A percentile compares a stretch with the other conserved stretches of the same genome.
Evolutionary conservation across 2,888 invertebrate genomes (phyloP).

Genomic region (Caprella mutica): DNA sequence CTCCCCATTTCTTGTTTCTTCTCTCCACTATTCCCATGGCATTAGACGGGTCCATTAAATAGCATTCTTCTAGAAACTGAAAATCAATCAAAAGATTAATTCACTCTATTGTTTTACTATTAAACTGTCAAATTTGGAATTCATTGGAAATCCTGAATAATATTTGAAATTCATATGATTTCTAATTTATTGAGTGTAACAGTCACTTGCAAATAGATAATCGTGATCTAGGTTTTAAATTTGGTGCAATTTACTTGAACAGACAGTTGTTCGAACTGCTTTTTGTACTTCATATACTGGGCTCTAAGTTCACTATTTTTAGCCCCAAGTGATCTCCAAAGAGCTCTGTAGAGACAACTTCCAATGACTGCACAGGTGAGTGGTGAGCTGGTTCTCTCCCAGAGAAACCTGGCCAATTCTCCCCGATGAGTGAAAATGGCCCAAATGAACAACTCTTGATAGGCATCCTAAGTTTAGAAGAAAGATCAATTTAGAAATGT

Average conservation of each 20-base stretch:
- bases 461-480: constrained; percentile 31
- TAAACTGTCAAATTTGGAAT: too few relatives aligned
- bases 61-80: constrained; percentile 40
- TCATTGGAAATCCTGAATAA: too few relatives aligned
- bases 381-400: constrained; percentile 41
- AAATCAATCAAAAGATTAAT: constrained; percentile 19
- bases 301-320: constrained; percentile 20
- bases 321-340: constrained; percentile 36
- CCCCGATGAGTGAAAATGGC: constrained; percentile 35
- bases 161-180: too few relatives aligned
- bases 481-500: background rate
- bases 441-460: constrained; percentile 37
- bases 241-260: constrained; percentile 27
- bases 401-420: constrained; percentile 40
- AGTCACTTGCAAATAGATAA: too few relatives aligned
- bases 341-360: constrained; percentile 38
- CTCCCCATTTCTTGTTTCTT: constrained; percentile 39
- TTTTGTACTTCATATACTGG: constrained; percentile 12
- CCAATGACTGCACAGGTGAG: constrained; percentile 40
- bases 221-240: too few relatives aligned
- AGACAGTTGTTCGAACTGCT: constrained; percentile 41
- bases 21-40: constrained; percentile 40
- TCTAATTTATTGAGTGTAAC: too few relatives aligned
- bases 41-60: constrained; percentile 39
- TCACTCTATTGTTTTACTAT: too few relatives aligned